Evolutionary conservation across 2,888 invertebrate genomes (phyloP).

Genomic region (Ophion slaviceki): DNA sequence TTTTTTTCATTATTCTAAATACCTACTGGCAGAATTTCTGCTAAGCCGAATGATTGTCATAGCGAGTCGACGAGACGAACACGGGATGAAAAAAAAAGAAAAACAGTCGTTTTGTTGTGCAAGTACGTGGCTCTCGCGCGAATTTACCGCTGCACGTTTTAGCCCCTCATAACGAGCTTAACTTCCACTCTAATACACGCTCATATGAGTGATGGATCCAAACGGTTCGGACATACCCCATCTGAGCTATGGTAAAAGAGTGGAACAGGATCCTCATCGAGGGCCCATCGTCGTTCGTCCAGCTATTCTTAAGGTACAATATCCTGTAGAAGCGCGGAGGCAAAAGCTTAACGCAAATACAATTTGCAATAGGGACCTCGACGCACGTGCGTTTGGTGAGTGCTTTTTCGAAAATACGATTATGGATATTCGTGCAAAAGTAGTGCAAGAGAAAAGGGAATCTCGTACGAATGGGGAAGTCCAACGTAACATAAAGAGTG

Average conservation of each 20-base stretch:
- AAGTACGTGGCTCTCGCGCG: background rate
- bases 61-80: too few species aligned
- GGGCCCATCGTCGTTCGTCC: slow-evolving; percentile 81
- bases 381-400: background rate
- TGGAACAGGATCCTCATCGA: slow-evolving; percentile 74
- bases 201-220: background rate
- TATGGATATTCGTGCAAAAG: background rate
- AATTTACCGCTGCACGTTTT: background rate
- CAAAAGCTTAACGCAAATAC: too few species aligned
- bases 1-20: too few species aligned
- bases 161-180: background rate
- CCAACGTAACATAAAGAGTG: too few species aligned
- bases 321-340: too few species aligned
- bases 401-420: background rate
- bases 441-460: background rate
- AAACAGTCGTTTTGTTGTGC: background rate
- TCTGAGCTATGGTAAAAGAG: background rate
- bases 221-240: background rate
- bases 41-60: too few species aligned
- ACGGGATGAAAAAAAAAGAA: background rate
- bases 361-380: background rate
- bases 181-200: background rate
- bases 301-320: background rate
- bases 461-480: background rate
- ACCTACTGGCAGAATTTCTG: too few species aligned